phyloP scores from a whole-genome alignment of 2,797 vertebrate species.

The Pangasius larnaudii region DNA sequence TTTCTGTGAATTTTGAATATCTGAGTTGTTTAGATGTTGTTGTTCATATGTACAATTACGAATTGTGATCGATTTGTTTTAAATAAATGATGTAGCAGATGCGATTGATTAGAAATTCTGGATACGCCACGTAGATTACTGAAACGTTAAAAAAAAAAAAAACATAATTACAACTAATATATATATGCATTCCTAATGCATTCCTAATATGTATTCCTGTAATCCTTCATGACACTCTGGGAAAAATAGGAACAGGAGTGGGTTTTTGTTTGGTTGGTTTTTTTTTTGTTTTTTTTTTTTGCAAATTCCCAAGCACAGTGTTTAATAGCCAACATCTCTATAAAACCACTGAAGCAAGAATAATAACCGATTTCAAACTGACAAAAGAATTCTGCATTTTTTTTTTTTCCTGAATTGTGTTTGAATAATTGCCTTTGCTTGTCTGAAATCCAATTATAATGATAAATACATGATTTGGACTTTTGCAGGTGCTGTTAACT shows the following conservation, averaged over 20 bases:
- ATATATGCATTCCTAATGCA: no score
- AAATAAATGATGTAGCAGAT: background rate
- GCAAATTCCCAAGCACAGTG: background rate
- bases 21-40: background rate
- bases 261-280: background rate
- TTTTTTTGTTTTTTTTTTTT: background rate
- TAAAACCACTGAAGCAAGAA: slow-evolving; percentile 24
- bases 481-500: background rate
- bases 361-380: slow-evolving; percentile 17
- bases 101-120: background rate
- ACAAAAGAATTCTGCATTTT: background rate
- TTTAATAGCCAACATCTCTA: slow-evolving; percentile 14
- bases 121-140: background rate
- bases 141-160: background rate
- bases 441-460: slow-evolving; percentile 10
- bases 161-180: background rate
- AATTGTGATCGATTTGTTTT: background rate
- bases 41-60: background rate
- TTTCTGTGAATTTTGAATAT: slow-evolving; percentile 1
- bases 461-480: slow-evolving; percentile 1
- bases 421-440: background rate
- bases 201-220: background rate
- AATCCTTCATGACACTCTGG: background rate
- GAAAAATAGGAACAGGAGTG: background rate
- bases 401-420: background rate